Conservation (phyloP, 1,140 invertebrate species). For the Dufourea novaeangliae region DNA sequence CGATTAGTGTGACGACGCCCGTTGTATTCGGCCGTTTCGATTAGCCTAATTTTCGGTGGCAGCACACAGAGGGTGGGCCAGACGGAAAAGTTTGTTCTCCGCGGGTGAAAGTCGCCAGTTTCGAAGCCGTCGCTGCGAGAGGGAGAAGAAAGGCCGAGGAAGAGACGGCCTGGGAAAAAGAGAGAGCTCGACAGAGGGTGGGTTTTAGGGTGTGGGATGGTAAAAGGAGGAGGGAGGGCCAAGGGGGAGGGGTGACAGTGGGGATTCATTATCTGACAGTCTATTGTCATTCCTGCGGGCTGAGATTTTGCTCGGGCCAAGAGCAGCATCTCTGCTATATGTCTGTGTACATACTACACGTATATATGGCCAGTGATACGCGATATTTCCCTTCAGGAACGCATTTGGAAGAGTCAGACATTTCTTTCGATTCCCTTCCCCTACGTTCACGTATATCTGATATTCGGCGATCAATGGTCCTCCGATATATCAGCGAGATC, state of each 20-base stretch:
- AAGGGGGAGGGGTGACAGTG: constrained; percentile 71
- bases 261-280: constrained; percentile 78
- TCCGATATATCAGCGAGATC: too few species aligned
- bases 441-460: background rate
- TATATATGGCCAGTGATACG: constrained; percentile 44
- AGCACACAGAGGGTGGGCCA: too few species aligned
- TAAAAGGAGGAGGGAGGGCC: too few species aligned
- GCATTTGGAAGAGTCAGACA: constrained; percentile 55
- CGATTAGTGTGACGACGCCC: constrained; percentile 14
- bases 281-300: constrained; percentile 76
- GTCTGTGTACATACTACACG: constrained; percentile 28
- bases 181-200: constrained; percentile 64
- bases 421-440: constrained; percentile 32
- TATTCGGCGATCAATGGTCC: constrained; percentile 6
- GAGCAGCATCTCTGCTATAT: constrained; percentile 55
- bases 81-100: constrained; percentile 48
- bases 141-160: constrained; percentile 31
- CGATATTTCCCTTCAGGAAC: constrained; percentile 59
- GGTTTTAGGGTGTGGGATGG: constrained; percentile 70
- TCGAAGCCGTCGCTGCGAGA: constrained; percentile 59
- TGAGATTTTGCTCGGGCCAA: constrained; percentile 72
- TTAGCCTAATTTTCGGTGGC: constrained; percentile 8
- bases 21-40: background rate
- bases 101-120: constrained; percentile 56
- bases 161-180: constrained; percentile 18